These are phyloP conservation scores for Caretta caretta DNA, from an alignment of 2,113 vertebrate genomes.

Conservation along the genomic window DNA sequence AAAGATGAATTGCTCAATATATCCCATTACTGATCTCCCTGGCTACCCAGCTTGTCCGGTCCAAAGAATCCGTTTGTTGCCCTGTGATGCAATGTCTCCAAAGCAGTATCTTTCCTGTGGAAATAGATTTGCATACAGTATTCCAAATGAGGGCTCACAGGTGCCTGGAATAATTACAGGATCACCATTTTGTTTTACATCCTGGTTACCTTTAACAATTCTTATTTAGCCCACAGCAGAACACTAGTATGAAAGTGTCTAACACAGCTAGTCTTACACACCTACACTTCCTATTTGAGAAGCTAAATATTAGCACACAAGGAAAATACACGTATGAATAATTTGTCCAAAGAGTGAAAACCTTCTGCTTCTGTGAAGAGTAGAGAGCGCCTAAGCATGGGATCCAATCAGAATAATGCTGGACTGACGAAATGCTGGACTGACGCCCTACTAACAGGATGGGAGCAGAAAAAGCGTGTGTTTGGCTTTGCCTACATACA, in stretches of 20 bases:
- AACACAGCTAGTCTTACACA: accelerated
- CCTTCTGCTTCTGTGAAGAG: not conserved
- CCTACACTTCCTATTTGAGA: not conserved
- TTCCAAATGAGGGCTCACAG: not conserved
- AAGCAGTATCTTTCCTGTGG: accelerated
- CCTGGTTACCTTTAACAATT: not conserved
- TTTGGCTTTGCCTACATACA: not conserved
- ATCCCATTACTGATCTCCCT: not conserved
- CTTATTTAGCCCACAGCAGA: accelerated
- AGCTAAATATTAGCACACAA: not conserved
- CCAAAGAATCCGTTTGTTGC: not conserved
- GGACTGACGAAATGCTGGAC: accelerated
- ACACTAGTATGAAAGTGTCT: not conserved
- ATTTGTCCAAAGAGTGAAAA: accelerated
- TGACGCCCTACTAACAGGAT: not conserved
- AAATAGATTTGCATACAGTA: not conserved
- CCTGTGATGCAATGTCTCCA: not conserved
- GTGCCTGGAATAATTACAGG: not conserved
- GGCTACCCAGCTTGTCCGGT: too few relatives aligned
- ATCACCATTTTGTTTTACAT: not conserved
- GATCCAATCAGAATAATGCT: not conserved
- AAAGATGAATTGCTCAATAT: not conserved
- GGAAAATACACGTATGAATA: accelerated
- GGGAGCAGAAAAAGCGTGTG: accelerated
- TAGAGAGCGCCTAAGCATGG: not conserved